Conservation (phyloP, 2,888 invertebrate genomes). For the Capitulum mitella region DNA sequence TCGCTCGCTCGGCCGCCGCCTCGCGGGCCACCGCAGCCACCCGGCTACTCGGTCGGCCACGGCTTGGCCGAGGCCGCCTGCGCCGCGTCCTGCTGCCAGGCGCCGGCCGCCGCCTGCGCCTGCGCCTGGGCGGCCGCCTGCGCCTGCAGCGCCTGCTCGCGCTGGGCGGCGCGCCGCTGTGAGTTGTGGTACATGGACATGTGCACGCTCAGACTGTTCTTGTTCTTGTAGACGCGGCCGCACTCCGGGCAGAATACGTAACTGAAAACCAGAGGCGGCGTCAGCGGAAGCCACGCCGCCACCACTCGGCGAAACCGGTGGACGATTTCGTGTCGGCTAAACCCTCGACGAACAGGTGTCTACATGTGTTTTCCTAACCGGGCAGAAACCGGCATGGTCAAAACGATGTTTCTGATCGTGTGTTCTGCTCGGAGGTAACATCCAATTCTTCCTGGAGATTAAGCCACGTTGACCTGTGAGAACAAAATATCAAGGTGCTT, state of each 20-base stretch:
- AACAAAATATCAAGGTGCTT: too few species aligned
- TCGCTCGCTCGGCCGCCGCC: too few species aligned
- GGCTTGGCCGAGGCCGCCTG: neutral
- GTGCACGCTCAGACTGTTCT: conserved; percentile 20
- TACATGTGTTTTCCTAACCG: too few species aligned
- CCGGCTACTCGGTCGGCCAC: neutral
- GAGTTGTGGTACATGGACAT: conserved; percentile 24
- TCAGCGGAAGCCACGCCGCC: neutral
- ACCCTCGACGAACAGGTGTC: too few species aligned
- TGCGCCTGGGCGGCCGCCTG: neutral
- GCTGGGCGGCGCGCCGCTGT: conserved; percentile 16
- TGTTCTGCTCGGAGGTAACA: too few species aligned
- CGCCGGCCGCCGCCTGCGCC: conserved; percentile 18
- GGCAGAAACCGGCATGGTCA: too few species aligned
- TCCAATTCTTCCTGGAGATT: too few species aligned
- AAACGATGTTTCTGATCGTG: too few species aligned
- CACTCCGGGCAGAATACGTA: conserved; percentile 21
- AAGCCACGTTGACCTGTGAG: too few species aligned
- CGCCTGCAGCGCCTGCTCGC: conserved; percentile 20
- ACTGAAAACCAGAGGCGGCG: neutral
- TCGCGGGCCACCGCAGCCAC: too few species aligned
- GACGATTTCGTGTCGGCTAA: too few species aligned
- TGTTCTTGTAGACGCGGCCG: conserved; percentile 22
- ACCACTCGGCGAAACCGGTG: too few species aligned
- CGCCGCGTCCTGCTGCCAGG: neutral